phyloP scores from a whole-genome alignment of 1,140 invertebrate genomes.

The Adoxophyes honmai region DNA sequence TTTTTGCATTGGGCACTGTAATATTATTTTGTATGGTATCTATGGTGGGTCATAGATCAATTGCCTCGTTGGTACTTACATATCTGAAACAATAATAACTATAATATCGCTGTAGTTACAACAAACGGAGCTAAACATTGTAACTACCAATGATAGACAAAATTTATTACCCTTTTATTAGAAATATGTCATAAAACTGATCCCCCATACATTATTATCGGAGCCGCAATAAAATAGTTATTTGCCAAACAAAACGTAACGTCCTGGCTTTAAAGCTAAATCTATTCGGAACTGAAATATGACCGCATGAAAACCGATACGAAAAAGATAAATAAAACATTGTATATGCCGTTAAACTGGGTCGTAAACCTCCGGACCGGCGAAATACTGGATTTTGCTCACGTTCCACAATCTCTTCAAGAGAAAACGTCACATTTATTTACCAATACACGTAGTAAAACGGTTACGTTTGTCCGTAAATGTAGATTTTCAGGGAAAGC shows the following conservation, averaged over 20 bases:
- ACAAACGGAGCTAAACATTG: background rate
- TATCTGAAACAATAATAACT: too few species aligned
- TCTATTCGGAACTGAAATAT: constrained; percentile 22
- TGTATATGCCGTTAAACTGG: constrained; percentile 39
- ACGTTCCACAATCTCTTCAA: constrained; percentile 35
- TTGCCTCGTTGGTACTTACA: too few species aligned
- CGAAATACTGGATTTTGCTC: constrained; percentile 10
- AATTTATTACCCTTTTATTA: constrained; percentile 30
- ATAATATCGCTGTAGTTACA: too few species aligned
- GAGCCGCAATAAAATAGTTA: constrained; percentile 31
- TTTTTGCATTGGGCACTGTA: too few species aligned
- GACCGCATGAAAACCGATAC: constrained; percentile 41
- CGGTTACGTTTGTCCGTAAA: background rate
- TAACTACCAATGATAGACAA: background rate
- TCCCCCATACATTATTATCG: constrained; percentile 29
- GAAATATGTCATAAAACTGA: constrained; percentile 27
- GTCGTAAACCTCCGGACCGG: background rate
- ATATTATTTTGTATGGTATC: too few species aligned
- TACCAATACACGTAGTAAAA: constrained; percentile 21
- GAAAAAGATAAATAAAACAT: constrained; percentile 43
- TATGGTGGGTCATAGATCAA: too few species aligned
- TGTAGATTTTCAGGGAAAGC: background rate
- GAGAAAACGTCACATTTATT: constrained; percentile 35
- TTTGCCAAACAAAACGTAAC: constrained; percentile 25
- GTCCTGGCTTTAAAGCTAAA: constrained; percentile 19